Evolutionary conservation across 53 echinoderm and acorn worm genomes (phyloP).

Genomic region (Arbacia lixula): DNA sequence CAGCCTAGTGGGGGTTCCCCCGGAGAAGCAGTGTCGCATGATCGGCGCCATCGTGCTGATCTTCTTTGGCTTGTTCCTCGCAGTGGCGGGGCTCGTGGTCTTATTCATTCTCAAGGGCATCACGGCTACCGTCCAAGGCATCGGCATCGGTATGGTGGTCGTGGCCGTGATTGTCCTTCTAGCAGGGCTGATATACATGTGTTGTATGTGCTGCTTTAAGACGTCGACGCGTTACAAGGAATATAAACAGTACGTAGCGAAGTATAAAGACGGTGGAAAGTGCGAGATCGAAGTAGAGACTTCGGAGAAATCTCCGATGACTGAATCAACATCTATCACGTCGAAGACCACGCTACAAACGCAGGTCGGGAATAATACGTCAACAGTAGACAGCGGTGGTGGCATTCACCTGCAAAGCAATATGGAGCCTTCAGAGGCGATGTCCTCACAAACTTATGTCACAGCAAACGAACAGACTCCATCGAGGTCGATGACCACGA

Average conservation of each 20-base stretch:
- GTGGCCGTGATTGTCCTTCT: neutral
- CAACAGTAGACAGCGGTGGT: neutral
- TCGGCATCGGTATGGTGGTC: constrained; percentile 35
- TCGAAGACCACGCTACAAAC: neutral
- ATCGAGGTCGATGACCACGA: neutral
- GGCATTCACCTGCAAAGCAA: neutral
- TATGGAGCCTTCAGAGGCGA: neutral
- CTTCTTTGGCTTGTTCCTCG: constrained; percentile 20
- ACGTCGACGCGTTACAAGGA: constrained; percentile 43
- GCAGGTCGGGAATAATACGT: neutral
- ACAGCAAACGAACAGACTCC: constrained; percentile 27
- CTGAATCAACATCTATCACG: neutral
- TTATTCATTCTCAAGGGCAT: constrained; percentile 18
- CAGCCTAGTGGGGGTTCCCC: constrained; percentile 34
- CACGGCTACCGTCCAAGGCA: neutral
- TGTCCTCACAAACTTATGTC: constrained; percentile 15
- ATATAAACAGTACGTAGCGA: constrained; percentile 41
- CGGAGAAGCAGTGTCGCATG: constrained; percentile 33
- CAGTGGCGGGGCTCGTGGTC: constrained; percentile 15
- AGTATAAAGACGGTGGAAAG: constrained; percentile 12
- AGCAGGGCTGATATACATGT: constrained; percentile 16
- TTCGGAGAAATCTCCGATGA: neutral
- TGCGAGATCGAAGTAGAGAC: neutral
- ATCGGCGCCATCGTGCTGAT: constrained; percentile 29
- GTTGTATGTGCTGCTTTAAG: constrained; percentile 41